Evolutionary conservation across 2,888 invertebrate genomes (phyloP).

Genomic region (Hydropsyche betteni): DNA sequence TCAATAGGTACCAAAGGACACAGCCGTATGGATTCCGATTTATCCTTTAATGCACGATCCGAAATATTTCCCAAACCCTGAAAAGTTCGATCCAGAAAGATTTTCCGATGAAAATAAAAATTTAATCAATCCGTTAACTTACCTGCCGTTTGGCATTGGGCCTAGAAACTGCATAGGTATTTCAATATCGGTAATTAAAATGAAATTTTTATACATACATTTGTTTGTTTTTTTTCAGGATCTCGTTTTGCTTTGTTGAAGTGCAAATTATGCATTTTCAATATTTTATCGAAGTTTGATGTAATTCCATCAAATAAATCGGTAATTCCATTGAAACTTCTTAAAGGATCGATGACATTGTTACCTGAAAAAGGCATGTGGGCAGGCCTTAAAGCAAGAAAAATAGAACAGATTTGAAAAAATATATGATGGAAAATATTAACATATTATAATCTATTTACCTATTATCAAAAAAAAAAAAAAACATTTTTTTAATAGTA

Average conservation of each 20-base stretch:
- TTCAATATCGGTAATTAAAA: not conserved
- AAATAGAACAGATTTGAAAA: not conserved
- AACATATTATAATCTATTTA: no score
- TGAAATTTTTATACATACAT: not conserved
- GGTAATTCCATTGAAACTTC: conserved; percentile 37
- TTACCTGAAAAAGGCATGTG: conserved; percentile 41
- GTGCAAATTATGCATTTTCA: conserved; percentile 42
- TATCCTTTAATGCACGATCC: conserved; percentile 29
- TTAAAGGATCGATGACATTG: conserved; percentile 32
- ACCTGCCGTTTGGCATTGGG: conserved; percentile 25
- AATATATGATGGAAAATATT: no score
- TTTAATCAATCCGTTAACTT: not conserved
- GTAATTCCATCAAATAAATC: conserved; percentile 39
- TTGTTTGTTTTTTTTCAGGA: conserved; percentile 38
- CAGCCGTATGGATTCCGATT: conserved; percentile 18
- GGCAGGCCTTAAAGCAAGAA: conserved; percentile 45
- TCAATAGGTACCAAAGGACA: not conserved
- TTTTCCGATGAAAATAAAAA: conserved; percentile 36
- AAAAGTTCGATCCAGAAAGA: conserved; percentile 37
- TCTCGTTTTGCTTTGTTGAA: conserved; percentile 50
- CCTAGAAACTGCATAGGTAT: conserved; percentile 34
- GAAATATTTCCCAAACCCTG: conserved; percentile 29
- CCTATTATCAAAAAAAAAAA: no score
- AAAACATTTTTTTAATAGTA: no score
- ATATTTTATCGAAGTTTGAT: conserved; percentile 46